These are phyloP conservation scores for Thymelicus lineola DNA, from an alignment of 2,888 invertebrate species.

Conservation along the genomic window DNA sequence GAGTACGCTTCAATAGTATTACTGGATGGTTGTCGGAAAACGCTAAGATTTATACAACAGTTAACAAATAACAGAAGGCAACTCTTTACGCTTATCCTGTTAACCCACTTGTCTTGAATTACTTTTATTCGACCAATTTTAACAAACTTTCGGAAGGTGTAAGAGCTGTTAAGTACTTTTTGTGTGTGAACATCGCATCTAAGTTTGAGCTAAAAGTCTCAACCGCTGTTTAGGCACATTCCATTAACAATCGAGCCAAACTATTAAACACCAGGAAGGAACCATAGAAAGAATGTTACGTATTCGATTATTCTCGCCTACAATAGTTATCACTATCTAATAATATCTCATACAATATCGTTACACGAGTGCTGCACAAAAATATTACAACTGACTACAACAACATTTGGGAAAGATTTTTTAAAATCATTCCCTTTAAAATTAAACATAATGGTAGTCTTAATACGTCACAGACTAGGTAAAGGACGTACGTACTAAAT, in stretches of 20 bases:
- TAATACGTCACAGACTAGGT: conserved; percentile 31
- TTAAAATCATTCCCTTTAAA: conserved; percentile 19
- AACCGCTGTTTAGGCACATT: background rate
- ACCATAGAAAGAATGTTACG: conserved; percentile 51
- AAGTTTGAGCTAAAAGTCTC: too few relatives aligned
- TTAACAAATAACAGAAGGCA: background rate
- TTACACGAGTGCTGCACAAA: conserved; percentile 53
- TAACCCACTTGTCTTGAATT: background rate
- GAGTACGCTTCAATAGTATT: background rate
- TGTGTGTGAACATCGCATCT: too few relatives aligned
- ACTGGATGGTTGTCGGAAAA: background rate
- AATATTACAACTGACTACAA: conserved; percentile 31
- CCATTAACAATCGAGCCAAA: conserved; percentile 7
- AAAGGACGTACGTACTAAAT: conserved; percentile 22
- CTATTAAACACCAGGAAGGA: background rate
- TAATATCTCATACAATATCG: conserved; percentile 78
- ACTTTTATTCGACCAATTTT: too few relatives aligned
- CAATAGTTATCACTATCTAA: conserved; percentile 52
- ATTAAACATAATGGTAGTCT: conserved; percentile 15
- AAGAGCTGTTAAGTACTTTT: too few relatives aligned
- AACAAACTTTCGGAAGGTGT: too few relatives aligned
- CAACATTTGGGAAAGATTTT: conserved; percentile 28
- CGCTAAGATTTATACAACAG: background rate
- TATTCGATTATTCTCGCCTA: conserved; percentile 59
- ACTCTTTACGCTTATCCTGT: background rate